phyloP scores from a whole-genome alignment of 2,888 invertebrate species.

The Anoncus sp. region DNA sequence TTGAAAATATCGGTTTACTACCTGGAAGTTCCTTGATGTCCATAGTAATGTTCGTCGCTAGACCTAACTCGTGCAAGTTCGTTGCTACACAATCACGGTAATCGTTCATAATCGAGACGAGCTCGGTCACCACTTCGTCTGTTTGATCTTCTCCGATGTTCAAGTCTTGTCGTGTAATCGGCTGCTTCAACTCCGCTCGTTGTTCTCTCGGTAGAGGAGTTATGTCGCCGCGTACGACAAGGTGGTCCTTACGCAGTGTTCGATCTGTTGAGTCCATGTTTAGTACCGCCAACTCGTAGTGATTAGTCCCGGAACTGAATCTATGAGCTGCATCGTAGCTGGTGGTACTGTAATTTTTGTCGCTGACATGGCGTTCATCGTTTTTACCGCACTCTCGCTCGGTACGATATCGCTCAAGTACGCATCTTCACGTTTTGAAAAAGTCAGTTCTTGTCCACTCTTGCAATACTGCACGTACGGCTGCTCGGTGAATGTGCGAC shows the following conservation, averaged over 20 bases:
- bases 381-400: not conserved
- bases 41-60: constrained; percentile 12
- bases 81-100: constrained; percentile 44
- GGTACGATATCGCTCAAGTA: not conserved
- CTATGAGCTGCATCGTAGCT: not conserved
- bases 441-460: not conserved
- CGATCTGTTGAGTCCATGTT: not conserved
- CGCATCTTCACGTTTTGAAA: not conserved
- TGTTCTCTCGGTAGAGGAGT: not conserved
- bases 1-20: constrained; percentile 10
- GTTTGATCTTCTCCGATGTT: not conserved
- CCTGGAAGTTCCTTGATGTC: constrained; percentile 14
- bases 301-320: not conserved
- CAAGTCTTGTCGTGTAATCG: not conserved
- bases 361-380: not conserved
- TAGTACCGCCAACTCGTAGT: no score
- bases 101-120: not conserved
- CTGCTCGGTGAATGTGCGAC: not conserved
- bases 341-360: not conserved
- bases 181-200: no score
- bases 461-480: not conserved
- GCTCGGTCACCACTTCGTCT: not conserved
- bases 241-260: not conserved
- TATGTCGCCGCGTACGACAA: not conserved
- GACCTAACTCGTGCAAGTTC: constrained; percentile 15